Base-by-base conservation (phyloP, 1,140 invertebrate species). In the Drosophila punjabiensis region DNA sequence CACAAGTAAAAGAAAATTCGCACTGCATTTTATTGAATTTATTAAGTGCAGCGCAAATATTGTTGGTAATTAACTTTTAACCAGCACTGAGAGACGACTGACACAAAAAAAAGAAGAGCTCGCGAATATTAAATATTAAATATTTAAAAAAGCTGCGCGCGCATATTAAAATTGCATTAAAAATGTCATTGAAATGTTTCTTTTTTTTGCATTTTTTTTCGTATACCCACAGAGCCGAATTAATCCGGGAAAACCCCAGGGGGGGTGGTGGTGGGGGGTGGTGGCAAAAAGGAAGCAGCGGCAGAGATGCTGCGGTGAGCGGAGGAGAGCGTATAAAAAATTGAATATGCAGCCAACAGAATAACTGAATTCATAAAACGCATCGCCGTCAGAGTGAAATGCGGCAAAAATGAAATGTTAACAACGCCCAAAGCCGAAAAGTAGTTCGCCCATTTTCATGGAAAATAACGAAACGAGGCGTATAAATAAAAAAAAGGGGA, bases 121-220 rank as follows among this genome's bases (percentile, higher is more conserved):
- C 33, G 35, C 1, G 13, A 48, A 45, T 35, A 9, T 33, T 56
- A 24, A 61, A 69, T 82, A 61, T 80, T 89, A 76, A 90, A 90
- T 82, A 86, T 86, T 90, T 90, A 69, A 90, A 90, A 75, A 86
- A 90, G 86, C 82, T 89, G 86, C 86, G 86, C 86, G 86, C 86
- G 86, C 86, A 91, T 90, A 86, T 90, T 86, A 82, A 90, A 90
- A 90, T 86, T 90, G 86, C 86, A 90, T 89, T 90, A 90, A 82
- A 82, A 80, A 70, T 82, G 75, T 59, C 80, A 83, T 67, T 65
- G 45, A 84, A 83, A 67, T 56, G 30, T 32, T 67, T 53, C 75
- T 65, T 50, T 59, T 63, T 7, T 47, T 61, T 9, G 24, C 24
- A 24, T 24, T 24, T 24, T 24, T 24, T 30, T 37, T 5, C 50